These are phyloP conservation scores for Champsocephalus esox DNA, from an alignment of 2,797 vertebrate species.

Conservation along the genomic window DNA sequence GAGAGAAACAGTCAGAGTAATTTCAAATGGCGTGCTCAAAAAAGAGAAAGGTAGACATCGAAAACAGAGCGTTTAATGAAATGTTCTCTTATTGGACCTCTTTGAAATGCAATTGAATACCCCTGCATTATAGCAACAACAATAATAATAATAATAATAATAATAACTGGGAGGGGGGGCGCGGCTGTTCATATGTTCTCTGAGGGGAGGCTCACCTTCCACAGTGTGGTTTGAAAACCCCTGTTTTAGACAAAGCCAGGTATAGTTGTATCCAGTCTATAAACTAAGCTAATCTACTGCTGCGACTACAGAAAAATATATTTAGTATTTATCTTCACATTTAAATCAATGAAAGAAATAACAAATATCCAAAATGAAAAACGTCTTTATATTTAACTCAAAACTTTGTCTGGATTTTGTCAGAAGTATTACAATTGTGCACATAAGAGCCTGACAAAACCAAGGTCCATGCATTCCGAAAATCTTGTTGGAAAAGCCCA, in stretches of 20 bases:
- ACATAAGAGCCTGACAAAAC: slow-evolving; percentile 19
- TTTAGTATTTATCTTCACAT: background rate
- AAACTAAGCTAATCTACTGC: slow-evolving; percentile 6
- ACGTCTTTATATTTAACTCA: background rate
- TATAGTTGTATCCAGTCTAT: background rate
- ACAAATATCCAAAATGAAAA: background rate
- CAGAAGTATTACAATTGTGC: background rate
- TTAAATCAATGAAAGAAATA: background rate
- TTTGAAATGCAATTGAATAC: no score
- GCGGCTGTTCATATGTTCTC: no score
- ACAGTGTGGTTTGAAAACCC: no score
- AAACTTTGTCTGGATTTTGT: background rate
- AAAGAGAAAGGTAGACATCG: no score
- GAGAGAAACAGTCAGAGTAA: no score
- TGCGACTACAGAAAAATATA: background rate
- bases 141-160: no score
- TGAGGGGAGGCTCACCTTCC: no score
- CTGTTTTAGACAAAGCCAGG: background rate
- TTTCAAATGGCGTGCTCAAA: no score
- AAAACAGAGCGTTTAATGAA: no score
- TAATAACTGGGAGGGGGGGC: no score
- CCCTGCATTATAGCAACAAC: no score
- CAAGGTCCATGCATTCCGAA: slow-evolving; percentile 16
- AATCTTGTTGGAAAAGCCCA: slow-evolving; percentile 27
- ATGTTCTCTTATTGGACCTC: no score